Conservation (phyloP, 35 echinoderm and acorn worm genomes). For the Amphiura filiformis region DNA sequence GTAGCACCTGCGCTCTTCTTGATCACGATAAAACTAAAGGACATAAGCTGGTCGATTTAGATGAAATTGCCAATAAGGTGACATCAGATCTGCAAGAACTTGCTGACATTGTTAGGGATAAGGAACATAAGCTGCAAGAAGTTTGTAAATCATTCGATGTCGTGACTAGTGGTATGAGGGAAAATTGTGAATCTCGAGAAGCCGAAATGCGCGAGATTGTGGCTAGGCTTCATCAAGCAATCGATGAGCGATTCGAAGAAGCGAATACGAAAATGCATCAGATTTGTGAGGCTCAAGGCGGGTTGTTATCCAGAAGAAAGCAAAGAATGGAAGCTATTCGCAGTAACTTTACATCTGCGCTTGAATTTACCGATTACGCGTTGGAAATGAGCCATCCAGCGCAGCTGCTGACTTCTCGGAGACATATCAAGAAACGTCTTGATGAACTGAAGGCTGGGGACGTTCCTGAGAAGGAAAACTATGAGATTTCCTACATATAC, state of each 20-base stretch:
- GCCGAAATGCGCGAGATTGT: not conserved
- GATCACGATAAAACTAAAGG: constrained; percentile 1
- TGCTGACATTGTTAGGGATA: not conserved
- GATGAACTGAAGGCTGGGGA: not conserved
- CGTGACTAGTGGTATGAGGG: not conserved
- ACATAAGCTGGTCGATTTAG: not conserved
- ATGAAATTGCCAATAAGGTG: not conserved
- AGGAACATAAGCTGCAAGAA: not conserved
- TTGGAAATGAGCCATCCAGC: not conserved
- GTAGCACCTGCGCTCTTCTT: not conserved
- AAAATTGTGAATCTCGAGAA: not conserved
- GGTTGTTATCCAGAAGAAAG: not conserved
- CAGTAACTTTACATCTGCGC: not conserved
- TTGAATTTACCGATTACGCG: not conserved
- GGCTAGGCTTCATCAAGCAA: not conserved
- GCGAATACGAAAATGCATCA: not conserved
- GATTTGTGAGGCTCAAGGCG: not conserved
- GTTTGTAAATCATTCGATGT: not conserved
- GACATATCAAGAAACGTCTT: not conserved
- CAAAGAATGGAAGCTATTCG: not conserved
- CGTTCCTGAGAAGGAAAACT: not conserved
- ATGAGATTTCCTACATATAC: not conserved
- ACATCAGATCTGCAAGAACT: not conserved
- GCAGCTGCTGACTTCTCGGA: not conserved
- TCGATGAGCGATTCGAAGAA: not conserved